Conservation (phyloP, 2,797 vertebrate genomes). For the Bradypus variegatus region DNA sequence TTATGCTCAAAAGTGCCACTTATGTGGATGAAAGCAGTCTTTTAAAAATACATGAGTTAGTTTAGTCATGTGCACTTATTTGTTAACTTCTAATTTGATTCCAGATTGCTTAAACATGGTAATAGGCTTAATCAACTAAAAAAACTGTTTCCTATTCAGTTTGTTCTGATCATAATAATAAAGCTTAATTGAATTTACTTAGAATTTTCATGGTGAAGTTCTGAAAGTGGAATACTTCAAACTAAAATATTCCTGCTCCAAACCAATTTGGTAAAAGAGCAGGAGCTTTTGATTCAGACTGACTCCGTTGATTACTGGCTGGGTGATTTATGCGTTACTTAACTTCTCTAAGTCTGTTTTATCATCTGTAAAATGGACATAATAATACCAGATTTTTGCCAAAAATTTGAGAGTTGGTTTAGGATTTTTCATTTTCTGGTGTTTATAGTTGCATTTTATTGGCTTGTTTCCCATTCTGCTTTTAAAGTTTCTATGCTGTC, state of each 20-base stretch:
- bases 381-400: constrained; percentile 4
- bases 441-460: constrained; percentile 28
- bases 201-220: constrained; percentile 53
- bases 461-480: neutral
- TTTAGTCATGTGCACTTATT: constrained; percentile 56
- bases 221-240: constrained; percentile 32
- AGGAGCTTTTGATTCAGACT: neutral
- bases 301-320: neutral
- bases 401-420: constrained; percentile 16
- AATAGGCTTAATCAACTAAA: constrained; percentile 20
- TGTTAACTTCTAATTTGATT: constrained; percentile 58
- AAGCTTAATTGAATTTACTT: constrained; percentile 55
- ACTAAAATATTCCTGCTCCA: neutral
- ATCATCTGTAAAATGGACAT: constrained; percentile 13
- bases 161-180: constrained; percentile 62
- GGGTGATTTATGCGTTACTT: neutral
- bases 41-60: constrained; percentile 56
- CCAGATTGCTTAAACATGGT: constrained; percentile 50
- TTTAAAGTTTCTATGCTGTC: neutral
- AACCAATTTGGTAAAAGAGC: neutral
- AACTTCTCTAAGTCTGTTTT: neutral
- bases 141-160: constrained; percentile 32
- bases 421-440: constrained; percentile 40
- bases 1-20: constrained; percentile 53
- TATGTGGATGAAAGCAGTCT: constrained; percentile 58